A percentile compares a stretch with the other conserved stretches of the same genome.
Evolutionary conservation across 2,797 vertebrate genomes (phyloP).

Genomic region (Parauchenoglanis punctatus): DNA sequence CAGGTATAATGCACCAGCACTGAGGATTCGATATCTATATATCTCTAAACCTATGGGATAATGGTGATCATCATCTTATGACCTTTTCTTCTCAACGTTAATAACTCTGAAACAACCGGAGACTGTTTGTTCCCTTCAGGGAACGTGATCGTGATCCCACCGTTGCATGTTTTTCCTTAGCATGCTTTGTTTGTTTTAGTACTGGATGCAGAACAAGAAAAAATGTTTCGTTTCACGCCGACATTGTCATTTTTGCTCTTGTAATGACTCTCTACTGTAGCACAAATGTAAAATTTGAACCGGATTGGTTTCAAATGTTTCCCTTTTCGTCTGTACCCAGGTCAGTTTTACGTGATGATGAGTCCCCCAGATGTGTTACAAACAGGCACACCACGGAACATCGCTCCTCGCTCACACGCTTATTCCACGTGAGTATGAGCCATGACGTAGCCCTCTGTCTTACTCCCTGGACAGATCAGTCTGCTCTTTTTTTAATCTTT

Average conservation of each 20-base stretch:
- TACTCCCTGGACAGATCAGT: constrained; percentile 30
- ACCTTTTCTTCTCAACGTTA: background rate
- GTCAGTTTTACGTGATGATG: constrained; percentile 96
- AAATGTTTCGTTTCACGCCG: background rate
- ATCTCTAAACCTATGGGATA: background rate
- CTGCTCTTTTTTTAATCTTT: constrained; percentile 5
- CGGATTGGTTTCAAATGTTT: background rate
- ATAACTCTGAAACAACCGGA: too few relatives aligned
- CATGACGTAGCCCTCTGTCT: background rate
- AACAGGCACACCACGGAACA: constrained; percentile 80
- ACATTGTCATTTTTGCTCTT: too few relatives aligned
- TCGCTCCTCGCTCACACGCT: constrained; percentile 88
- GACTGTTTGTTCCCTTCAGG: background rate
- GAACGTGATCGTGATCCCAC: background rate
- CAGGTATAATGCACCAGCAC: background rate
- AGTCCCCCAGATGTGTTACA: constrained; percentile 89
- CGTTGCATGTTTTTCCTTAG: background rate
- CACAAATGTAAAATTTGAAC: background rate
- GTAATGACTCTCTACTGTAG: background rate
- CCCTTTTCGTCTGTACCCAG: constrained; percentile 58
- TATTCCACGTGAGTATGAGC: constrained; percentile 82
- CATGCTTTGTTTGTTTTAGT: background rate
- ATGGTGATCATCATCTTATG: background rate
- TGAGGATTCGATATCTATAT: background rate
- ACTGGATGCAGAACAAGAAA: background rate